Evolutionary conservation across 1,140 invertebrate genomes (phyloP).

Genomic region (Orius laevigatus): DNA sequence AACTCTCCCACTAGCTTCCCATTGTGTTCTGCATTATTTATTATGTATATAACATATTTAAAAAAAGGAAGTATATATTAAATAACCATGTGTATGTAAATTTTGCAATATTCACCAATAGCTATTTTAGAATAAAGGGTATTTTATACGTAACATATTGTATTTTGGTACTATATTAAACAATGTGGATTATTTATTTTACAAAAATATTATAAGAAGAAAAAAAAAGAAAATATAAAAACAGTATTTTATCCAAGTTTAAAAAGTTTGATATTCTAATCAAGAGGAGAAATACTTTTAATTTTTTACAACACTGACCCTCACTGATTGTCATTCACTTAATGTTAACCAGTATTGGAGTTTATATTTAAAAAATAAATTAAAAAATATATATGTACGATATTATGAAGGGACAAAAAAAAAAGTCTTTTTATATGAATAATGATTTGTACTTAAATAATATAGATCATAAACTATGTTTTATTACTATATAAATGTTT

Average conservation of each 20-base stretch:
- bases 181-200: slow-evolving; percentile 18
- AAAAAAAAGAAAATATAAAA: slow-evolving; percentile 15
- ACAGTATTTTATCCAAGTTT: slow-evolving; percentile 18
- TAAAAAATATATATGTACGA: neutral
- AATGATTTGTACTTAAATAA: slow-evolving; percentile 19
- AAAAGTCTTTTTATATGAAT: slow-evolving; percentile 16
- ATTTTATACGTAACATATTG: slow-evolving; percentile 21
- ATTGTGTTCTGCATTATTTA: slow-evolving; percentile 16
- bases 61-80: slow-evolving; percentile 11
- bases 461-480: slow-evolving; percentile 19
- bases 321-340: slow-evolving; percentile 16
- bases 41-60: slow-evolving; percentile 5
- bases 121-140: slow-evolving; percentile 21
- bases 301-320: slow-evolving; percentile 15
- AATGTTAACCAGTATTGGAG: slow-evolving; percentile 18
- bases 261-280: slow-evolving; percentile 18
- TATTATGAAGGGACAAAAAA: slow-evolving; percentile 6
- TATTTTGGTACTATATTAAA: slow-evolving; percentile 22
- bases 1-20: slow-evolving; percentile 16
- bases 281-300: slow-evolving; percentile 15
- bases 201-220: slow-evolving; percentile 14
- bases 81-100: slow-evolving; percentile 15
- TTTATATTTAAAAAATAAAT: slow-evolving; percentile 12
- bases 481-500: slow-evolving; percentile 21
- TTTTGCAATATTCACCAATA: slow-evolving; percentile 19